Percentiles rank a stretch among this genome's conserved stretches.
Evolutionary conservation across 1,140 invertebrate genomes (phyloP).

Genomic region (Diplogasteroides magnus): DNA sequence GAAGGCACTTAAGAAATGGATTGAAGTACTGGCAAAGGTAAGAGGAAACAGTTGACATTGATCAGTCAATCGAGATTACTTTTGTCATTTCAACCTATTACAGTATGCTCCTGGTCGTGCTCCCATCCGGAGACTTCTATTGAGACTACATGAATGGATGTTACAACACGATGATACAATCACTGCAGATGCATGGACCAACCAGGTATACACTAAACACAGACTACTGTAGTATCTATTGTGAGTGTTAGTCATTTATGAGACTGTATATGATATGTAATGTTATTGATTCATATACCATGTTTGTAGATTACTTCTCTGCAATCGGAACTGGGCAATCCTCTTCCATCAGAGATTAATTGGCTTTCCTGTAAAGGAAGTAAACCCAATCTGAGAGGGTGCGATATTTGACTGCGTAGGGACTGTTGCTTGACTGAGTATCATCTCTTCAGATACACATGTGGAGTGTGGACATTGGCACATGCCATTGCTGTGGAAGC

Average conservation of each 20-base stretch:
- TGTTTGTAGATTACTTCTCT: constrained; percentile 1
- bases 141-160: constrained; percentile 48
- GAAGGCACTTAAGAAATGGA: constrained; percentile 38
- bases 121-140: constrained; percentile 48
- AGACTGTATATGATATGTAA: neutral
- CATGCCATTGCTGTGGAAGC: constrained; percentile 80
- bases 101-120: constrained; percentile 49
- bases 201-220: constrained; percentile 23
- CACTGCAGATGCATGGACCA: constrained; percentile 44
- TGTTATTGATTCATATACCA: neutral
- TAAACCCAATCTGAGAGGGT: constrained; percentile 66
- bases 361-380: constrained; percentile 72
- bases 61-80: neutral
- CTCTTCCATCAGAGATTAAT: constrained; percentile 32
- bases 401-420: constrained; percentile 68
- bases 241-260: no score
- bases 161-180: constrained; percentile 24
- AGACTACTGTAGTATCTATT: neutral
- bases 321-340: constrained; percentile 37
- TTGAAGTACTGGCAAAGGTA: constrained; percentile 44
- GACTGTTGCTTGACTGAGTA: constrained; percentile 84
- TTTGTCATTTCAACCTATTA: constrained; percentile 3
- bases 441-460: constrained; percentile 72
- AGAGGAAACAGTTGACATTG: neutral
- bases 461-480: constrained; percentile 87